phyloP scores from a whole-genome alignment of 1,140 invertebrate genomes.

The Drosophila tristis region DNA sequence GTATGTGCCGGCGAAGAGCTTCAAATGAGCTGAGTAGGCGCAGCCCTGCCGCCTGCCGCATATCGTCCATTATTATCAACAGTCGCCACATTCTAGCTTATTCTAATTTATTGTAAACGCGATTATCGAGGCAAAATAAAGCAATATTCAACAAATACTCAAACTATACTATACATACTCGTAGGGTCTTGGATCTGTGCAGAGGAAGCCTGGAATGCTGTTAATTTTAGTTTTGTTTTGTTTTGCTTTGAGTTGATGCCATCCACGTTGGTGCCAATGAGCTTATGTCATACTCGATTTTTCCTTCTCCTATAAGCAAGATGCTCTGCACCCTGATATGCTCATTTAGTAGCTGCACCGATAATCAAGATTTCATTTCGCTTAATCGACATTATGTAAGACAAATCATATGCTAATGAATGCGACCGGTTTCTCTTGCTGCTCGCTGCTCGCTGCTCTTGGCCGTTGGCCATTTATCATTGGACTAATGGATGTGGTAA shows the following conservation, averaged over 20 bases:
- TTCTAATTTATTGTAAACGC: slow-evolving; percentile 66
- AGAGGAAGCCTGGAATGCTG: not conserved
- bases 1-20: slow-evolving; percentile 67
- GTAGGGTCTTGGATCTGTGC: not conserved
- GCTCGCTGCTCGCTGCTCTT: slow-evolving; percentile 19
- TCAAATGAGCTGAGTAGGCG: slow-evolving; percentile 41
- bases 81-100: slow-evolving; percentile 52
- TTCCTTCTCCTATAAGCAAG: not conserved
- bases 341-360: slow-evolving; percentile 39
- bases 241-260: too few species aligned
- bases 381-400: slow-evolving; percentile 56
- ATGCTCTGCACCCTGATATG: not conserved
- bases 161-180: too few species aligned
- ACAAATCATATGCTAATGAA: slow-evolving; percentile 67
- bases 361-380: slow-evolving; percentile 43
- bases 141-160: slow-evolving; percentile 7
- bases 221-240: too few species aligned
- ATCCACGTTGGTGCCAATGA: not conserved
- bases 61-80: slow-evolving; percentile 31
- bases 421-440: slow-evolving; percentile 54
- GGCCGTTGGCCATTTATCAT: slow-evolving; percentile 20
- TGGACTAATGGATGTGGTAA: slow-evolving; percentile 62
- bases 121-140: slow-evolving; percentile 53
- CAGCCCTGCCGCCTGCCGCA: not conserved
- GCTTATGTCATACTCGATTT: slow-evolving; percentile 15